phyloP scores from a whole-genome alignment of 2,888 invertebrate species.

The Ptychoptera albimana region DNA sequence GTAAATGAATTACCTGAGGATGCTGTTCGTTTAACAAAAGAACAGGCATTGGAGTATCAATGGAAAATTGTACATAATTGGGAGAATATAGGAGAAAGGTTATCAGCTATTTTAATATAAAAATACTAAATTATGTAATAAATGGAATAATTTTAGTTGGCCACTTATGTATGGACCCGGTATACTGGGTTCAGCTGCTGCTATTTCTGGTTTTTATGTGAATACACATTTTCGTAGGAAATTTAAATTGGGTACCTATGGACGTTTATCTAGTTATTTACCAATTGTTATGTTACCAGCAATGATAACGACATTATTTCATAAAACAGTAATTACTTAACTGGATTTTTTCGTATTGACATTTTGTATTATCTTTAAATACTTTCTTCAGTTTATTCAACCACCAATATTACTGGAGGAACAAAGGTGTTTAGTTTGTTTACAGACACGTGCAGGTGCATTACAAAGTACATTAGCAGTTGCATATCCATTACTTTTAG shows the following conservation, averaged over 20 bases:
- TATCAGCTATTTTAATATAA: conserved; percentile 20
- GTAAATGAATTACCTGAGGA: conserved; percentile 37
- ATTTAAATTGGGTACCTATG: conserved; percentile 41
- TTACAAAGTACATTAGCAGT: conserved; percentile 38
- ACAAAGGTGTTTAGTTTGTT: conserved; percentile 44
- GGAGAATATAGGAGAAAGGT: conserved; percentile 44
- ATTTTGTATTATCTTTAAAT: too few species aligned
- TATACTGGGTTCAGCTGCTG: conserved; percentile 35
- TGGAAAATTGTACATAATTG: conserved; percentile 41
- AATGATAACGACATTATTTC: conserved; percentile 34
- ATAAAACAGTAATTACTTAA: conserved; percentile 36
- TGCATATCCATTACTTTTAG: conserved; percentile 42
- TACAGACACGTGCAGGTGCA: conserved; percentile 40
- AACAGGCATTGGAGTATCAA: conserved; percentile 42
- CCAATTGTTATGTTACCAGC: conserved; percentile 45
- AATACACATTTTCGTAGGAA: conserved; percentile 45
- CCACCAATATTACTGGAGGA: conserved; percentile 39
- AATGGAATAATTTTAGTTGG: conserved; percentile 30
- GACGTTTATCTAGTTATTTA: conserved; percentile 40
- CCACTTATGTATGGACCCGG: conserved; percentile 34
- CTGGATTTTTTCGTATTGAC: too few species aligned
- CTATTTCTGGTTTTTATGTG: conserved; percentile 38
- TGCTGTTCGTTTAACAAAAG: conserved; percentile 38
- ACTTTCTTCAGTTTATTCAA: conserved; percentile 42
- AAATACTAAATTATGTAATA: conserved; percentile 5